Evolutionary conservation across 2,113 vertebrate species (phyloP).

Genomic region (Podiceps cristatus): DNA sequence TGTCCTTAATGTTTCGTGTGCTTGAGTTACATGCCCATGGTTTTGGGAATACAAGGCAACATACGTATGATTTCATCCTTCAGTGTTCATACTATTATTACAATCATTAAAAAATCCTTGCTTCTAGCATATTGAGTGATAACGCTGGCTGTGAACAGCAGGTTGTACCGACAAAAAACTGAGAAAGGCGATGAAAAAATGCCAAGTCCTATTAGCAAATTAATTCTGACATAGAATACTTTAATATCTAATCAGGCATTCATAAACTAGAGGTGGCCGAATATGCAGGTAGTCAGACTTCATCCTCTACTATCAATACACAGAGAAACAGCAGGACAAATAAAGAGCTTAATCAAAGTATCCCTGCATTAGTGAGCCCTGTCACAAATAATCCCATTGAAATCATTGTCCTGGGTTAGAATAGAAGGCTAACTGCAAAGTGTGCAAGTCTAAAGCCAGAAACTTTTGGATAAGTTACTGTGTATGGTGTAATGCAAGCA

Average conservation of each 20-base stretch:
- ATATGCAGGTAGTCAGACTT: background rate
- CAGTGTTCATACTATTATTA: background rate
- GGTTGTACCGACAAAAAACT: background rate
- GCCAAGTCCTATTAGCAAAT: background rate
- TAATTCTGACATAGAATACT: background rate
- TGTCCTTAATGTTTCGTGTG: background rate
- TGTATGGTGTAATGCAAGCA: background rate
- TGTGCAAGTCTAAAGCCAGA: background rate
- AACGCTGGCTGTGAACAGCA: background rate
- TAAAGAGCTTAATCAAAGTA: background rate
- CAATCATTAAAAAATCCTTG: background rate
- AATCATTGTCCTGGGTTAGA: background rate
- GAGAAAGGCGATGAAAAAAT: background rate
- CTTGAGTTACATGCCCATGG: background rate
- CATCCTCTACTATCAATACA: background rate
- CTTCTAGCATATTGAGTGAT: background rate
- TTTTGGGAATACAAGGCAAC: background rate
- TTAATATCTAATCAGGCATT: background rate
- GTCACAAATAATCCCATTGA: constrained; percentile 9
- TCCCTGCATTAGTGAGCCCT: background rate
- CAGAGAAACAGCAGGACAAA: background rate
- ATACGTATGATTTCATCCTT: background rate
- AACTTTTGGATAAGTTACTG: background rate
- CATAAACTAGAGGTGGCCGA: background rate
- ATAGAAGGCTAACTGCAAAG: background rate